A percentile compares a stretch with the other conserved stretches of the same genome.
Evolutionary conservation across 2,888 invertebrate species (phyloP).

Genomic region (Helobdella robusta): DNA sequence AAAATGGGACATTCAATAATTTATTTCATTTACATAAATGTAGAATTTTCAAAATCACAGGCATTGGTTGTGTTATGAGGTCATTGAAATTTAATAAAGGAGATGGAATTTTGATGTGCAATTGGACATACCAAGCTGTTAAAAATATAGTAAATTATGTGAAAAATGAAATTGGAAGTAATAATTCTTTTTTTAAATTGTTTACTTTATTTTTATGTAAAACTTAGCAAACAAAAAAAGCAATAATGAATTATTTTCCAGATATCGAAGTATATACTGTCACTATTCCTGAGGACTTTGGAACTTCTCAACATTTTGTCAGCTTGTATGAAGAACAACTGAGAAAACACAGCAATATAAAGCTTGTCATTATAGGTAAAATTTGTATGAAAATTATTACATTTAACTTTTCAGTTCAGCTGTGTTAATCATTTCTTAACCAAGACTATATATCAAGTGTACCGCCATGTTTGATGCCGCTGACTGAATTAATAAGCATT

Average conservation of each 20-base stretch:
- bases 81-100: conserved; percentile 24
- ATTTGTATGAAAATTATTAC: neutral
- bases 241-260: no score
- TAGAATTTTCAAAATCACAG: conserved; percentile 12
- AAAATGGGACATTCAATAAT: neutral
- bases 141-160: conserved; percentile 15
- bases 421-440: neutral
- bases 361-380: conserved; percentile 23
- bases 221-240: no score
- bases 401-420: neutral
- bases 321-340: conserved; percentile 18
- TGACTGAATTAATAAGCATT: conserved; percentile 38
- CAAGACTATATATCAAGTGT: conserved; percentile 44
- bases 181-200: no score
- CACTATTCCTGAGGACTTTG: no score
- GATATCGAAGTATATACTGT: no score
- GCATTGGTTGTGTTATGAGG: conserved; percentile 28
- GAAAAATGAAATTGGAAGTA: no score
- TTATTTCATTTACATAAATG: no score
- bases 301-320: no score
- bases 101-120: conserved; percentile 31
- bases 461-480: conserved; percentile 40
- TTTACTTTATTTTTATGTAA: no score
- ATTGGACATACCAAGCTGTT: conserved; percentile 30
- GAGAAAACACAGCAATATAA: conserved; percentile 24